Percentiles rank a stretch among this genome's conserved stretches.
phyloP scores from a whole-genome alignment of 2,113 vertebrate species.

The Scomber japonicus region DNA sequence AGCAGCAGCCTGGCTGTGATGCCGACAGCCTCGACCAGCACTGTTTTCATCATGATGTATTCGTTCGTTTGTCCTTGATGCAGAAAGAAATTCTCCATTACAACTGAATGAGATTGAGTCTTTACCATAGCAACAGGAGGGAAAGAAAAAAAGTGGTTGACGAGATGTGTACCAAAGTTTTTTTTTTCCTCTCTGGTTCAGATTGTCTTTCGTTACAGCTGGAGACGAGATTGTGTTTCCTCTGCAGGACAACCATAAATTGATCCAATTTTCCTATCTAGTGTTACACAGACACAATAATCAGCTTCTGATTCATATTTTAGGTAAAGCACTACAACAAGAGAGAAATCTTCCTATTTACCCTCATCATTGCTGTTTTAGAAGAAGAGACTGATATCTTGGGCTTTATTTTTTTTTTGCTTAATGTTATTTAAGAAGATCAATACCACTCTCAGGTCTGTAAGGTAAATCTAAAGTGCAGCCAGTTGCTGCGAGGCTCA shows the following conservation, averaged over 20 bases:
- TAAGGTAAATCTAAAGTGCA: neutral
- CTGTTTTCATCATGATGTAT: conserved; percentile 27
- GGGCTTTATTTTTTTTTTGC: neutral
- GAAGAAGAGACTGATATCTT: neutral
- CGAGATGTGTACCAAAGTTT: neutral
- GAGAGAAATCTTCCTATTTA: neutral
- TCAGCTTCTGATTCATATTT: neutral
- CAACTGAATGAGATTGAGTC: neutral
- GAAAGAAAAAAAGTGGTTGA: neutral
- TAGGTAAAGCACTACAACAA: neutral
- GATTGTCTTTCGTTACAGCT: neutral
- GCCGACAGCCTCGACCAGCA: neutral
- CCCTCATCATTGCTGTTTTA: neutral
- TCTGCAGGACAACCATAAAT: conserved; percentile 1
- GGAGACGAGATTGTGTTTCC: neutral
- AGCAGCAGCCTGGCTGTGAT: neutral
- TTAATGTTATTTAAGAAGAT: neutral
- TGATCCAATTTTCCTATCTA: conserved; percentile 3
- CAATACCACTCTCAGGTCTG: neutral
- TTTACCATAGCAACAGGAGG: neutral
- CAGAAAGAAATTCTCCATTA: conserved; percentile 2
- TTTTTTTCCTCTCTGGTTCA: neutral
- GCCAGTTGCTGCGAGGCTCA: too few species aligned
- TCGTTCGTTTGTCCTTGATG: conserved; percentile 20
- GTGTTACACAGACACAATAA: neutral